Evolutionary conservation across 2,888 invertebrate species (phyloP).

Genomic region (Escarpia spicata): DNA sequence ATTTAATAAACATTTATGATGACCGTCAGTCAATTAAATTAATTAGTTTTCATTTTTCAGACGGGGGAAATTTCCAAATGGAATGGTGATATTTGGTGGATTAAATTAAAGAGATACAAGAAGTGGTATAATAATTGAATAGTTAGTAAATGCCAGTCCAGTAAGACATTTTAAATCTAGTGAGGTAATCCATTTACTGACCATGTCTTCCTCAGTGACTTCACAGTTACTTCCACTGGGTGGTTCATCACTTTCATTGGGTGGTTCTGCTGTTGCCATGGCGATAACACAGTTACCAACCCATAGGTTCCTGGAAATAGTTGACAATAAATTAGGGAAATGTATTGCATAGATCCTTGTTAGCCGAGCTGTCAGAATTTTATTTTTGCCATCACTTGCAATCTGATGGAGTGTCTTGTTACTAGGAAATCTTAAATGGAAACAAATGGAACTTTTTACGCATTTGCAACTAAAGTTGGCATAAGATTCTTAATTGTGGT

Average conservation of each 20-base stretch:
- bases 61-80: not conserved
- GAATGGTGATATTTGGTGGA: not conserved
- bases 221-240: not conserved
- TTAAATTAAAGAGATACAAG: not conserved
- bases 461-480: too few relatives aligned
- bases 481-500: too few relatives aligned
- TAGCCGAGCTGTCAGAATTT: not conserved
- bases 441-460: too few relatives aligned
- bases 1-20: too few relatives aligned
- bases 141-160: not conserved
- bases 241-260: not conserved
- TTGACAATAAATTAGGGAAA: not conserved
- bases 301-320: not conserved
- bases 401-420: too few relatives aligned
- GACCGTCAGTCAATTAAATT: too few relatives aligned
- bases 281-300: not conserved
- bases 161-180: not conserved
- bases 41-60: too few relatives aligned
- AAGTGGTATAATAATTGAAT: too few relatives aligned
- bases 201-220: not conserved
- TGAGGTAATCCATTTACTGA: not conserved
- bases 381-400: too few relatives aligned
- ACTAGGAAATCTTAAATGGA: too few relatives aligned
- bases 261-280: not conserved
- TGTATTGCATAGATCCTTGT: not conserved